Evolutionary conservation across 2,888 invertebrate species (phyloP).

Genomic region (Trachelus tabidus): DNA sequence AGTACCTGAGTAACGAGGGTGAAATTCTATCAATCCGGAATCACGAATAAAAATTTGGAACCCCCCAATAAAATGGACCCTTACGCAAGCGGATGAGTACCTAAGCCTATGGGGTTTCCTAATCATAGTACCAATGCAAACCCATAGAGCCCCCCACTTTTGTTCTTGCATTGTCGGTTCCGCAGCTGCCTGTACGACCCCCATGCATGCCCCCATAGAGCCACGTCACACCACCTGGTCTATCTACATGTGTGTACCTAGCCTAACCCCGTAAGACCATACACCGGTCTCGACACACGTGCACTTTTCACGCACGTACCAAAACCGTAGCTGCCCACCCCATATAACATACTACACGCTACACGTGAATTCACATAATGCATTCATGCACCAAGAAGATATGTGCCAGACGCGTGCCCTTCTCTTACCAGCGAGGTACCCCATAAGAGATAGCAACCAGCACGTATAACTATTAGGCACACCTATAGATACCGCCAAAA

Average conservation of each 20-base stretch:
- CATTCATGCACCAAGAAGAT: background rate
- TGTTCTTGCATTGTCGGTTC: slow-evolving; percentile 54
- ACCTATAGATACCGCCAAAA: background rate
- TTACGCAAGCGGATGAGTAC: slow-evolving; percentile 5
- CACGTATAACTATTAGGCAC: background rate
- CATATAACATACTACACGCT: background rate
- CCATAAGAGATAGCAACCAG: background rate
- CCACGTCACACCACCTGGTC: slow-evolving; percentile 65
- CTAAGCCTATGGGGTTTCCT: slow-evolving; percentile 19
- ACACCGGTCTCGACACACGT: slow-evolving; percentile 14
- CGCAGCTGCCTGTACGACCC: slow-evolving; percentile 61
- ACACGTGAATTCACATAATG: background rate
- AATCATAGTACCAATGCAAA: slow-evolving; percentile 36
- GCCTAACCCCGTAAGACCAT: slow-evolving; percentile 5
- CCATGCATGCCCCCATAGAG: slow-evolving; percentile 61
- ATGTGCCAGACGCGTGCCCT: slow-evolving; percentile 1
- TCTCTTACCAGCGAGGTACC: background rate
- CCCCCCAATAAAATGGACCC: slow-evolving; percentile 23
- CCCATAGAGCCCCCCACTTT: slow-evolving; percentile 21
- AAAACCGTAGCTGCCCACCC: background rate
- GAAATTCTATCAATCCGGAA: background rate
- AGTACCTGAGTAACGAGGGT: background rate
- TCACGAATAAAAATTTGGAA: slow-evolving; percentile 26
- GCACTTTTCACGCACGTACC: background rate
- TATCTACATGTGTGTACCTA: slow-evolving; percentile 43